A percentile compares a stretch with the other conserved stretches of the same genome.
Evolutionary conservation across 2,113 vertebrate species (phyloP).

Genomic region (Pseudopodoces humilis): DNA sequence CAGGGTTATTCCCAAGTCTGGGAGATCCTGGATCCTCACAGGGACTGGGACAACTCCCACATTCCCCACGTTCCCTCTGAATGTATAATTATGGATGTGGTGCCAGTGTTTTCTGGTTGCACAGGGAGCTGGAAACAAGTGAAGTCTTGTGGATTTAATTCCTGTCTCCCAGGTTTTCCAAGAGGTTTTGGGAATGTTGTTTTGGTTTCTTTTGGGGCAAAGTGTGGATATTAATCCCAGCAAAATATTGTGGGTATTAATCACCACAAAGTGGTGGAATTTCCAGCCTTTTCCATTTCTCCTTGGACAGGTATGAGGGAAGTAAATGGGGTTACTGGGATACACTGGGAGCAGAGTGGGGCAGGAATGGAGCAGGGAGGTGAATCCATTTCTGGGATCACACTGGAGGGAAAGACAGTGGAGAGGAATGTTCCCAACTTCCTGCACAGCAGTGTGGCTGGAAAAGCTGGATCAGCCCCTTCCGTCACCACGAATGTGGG

Average conservation of each 20-base stretch:
- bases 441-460: rapidly evolving
- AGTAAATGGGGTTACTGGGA: neutral
- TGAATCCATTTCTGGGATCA: neutral
- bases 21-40: neutral
- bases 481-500: neutral
- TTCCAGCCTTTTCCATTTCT: neutral
- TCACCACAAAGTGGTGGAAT: neutral
- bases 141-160: neutral
- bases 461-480: neutral
- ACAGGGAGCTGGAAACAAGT: neutral
- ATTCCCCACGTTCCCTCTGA: neutral
- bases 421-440: neutral
- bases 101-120: neutral
- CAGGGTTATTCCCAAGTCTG: neutral
- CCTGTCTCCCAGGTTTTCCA: neutral
- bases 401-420: rapidly evolving
- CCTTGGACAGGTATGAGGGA: rapidly evolving
- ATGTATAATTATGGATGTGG: neutral
- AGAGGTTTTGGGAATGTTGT: neutral
- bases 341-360: neutral
- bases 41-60: neutral
- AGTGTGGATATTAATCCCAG: neutral
- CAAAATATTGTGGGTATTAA: neutral
- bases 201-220: neutral
- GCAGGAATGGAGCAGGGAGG: neutral